phyloP scores from a whole-genome alignment of 2,797 vertebrate genomes.

The Bryconaethiops microstoma region DNA sequence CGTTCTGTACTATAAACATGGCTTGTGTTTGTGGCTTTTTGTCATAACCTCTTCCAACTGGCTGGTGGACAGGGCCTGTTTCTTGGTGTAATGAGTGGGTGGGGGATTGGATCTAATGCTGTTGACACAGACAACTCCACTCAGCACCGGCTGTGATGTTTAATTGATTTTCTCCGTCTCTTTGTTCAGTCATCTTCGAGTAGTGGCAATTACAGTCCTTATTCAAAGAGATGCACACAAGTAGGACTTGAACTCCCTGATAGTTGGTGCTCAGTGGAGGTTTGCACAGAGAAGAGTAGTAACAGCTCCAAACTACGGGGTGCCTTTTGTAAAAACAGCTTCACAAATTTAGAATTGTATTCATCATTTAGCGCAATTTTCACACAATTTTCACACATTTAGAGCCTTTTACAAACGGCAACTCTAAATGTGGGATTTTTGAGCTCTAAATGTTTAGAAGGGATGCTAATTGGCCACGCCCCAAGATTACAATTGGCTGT shows the following conservation, averaged over 20 bases:
- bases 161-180: conserved; percentile 43
- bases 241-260: conserved; percentile 22
- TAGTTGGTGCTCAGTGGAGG: not conserved
- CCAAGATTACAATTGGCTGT: no score
- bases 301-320: not conserved
- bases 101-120: not conserved
- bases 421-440: no score
- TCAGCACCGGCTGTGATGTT: conserved; percentile 39
- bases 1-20: not conserved
- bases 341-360: no score
- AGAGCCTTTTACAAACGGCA: no score
- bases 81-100: not conserved
- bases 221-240: conserved; percentile 27
- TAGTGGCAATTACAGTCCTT: conserved; percentile 37
- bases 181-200: conserved; percentile 23
- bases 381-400: no score
- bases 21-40: not conserved
- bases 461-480: no score
- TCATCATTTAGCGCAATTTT: no score
- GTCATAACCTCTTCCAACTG: not conserved
- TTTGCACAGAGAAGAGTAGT: not conserved
- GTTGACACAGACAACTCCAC: conserved; percentile 32
- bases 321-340: no score
- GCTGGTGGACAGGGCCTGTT: not conserved
- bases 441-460: no score